Percentiles rank a stretch among this genome's conserved stretches.
These are phyloP conservation scores for Porites lobata DNA, from an alignment of 92 coral and sea anemone species.

Conservation along the genomic window DNA sequence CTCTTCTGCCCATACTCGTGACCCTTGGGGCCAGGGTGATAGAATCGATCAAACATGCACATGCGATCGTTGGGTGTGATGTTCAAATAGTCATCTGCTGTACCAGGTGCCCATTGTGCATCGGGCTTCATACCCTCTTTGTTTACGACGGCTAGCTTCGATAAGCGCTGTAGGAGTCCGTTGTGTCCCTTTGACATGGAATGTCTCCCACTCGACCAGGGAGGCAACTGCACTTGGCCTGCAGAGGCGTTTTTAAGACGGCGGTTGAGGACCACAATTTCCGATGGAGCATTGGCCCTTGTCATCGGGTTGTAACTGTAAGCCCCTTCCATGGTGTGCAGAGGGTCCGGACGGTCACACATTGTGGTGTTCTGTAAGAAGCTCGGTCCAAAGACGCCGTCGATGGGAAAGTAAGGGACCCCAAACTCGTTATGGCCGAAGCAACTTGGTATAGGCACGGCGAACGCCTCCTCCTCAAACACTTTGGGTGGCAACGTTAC, in stretches of 20 bases:
- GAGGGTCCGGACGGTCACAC: constrained; percentile 10
- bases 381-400: constrained; percentile 1
- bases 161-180: background rate
- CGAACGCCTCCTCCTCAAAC: constrained; percentile 15
- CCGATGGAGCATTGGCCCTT: constrained; percentile 10
- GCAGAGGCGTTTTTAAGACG: background rate
- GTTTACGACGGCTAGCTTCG: background rate
- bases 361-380: background rate
- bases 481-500: background rate
- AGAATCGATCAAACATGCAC: constrained; percentile 13
- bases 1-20: constrained; percentile 1
- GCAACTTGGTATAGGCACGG: constrained; percentile 24
- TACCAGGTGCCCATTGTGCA: background rate
- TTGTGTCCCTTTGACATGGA: no score
- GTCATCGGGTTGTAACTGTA: constrained; percentile 37
- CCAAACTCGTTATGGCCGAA: background rate
- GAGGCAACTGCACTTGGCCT: constrained; percentile 20
- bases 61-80: background rate
- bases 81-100: background rate
- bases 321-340: constrained; percentile 8
- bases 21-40: background rate
- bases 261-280: constrained; percentile 12
- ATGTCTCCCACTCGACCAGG: background rate
- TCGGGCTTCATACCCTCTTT: constrained; percentile 20
- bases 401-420: constrained; percentile 15